A percentile compares a stretch with the other conserved stretches of the same genome.
These are phyloP conservation scores for Neogobius melanostomus DNA, from an alignment of 2,113 vertebrate species.

Conservation along the genomic window DNA sequence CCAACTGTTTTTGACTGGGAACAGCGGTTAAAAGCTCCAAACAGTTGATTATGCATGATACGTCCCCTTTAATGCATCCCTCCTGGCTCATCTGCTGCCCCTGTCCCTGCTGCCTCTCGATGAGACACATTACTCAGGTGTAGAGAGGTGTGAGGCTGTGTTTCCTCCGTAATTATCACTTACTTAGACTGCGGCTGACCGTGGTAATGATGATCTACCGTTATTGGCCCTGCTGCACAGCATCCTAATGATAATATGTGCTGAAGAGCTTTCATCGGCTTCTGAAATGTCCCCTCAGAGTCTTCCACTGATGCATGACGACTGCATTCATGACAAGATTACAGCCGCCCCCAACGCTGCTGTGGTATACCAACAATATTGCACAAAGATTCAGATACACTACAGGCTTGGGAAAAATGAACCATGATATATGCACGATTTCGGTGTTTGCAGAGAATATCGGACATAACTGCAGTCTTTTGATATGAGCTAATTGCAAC, in stretches of 20 bases:
- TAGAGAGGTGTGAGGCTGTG: slow-evolving; percentile 10
- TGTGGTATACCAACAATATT: too few species aligned
- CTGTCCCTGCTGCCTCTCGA: not conserved
- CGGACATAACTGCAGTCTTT: too few species aligned
- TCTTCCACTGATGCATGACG: not conserved
- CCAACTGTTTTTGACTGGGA: too few species aligned
- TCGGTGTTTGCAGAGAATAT: too few species aligned
- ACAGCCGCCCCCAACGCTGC: too few species aligned
- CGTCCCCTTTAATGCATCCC: not conserved
- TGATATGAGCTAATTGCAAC: too few species aligned
- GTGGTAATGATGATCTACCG: not conserved
- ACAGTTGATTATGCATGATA: too few species aligned
- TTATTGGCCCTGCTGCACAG: not conserved
- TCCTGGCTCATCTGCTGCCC: not conserved
- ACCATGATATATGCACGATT: too few species aligned
- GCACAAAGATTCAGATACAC: too few species aligned
- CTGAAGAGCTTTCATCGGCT: not conserved
- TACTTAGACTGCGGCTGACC: not conserved
- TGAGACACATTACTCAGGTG: slow-evolving; percentile 43
- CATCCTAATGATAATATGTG: not conserved
- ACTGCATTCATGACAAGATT: not conserved
- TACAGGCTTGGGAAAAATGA: too few species aligned
- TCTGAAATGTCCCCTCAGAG: not conserved
- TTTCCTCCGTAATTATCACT: slow-evolving; percentile 27
- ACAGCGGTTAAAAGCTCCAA: too few species aligned